phyloP scores from a whole-genome alignment of 2,797 vertebrate species.

The Amblyopsis hoosieri region DNA sequence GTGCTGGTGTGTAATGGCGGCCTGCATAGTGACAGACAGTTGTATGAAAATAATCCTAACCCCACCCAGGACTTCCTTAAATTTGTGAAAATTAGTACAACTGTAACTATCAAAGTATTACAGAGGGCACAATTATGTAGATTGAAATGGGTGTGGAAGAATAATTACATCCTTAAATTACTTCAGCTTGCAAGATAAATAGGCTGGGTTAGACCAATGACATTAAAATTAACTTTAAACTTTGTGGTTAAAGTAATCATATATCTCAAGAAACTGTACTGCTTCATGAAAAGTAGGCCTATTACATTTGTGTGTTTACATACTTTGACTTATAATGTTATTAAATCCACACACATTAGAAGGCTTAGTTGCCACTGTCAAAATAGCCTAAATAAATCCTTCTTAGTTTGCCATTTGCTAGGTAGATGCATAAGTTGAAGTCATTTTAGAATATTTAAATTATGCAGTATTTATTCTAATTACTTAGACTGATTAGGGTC shows the following conservation, averaged over 20 bases:
- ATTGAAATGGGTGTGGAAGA: constrained; percentile 45
- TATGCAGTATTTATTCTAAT: constrained; percentile 40
- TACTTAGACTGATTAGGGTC: constrained; percentile 34
- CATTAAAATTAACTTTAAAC: no score
- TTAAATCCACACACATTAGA: no score
- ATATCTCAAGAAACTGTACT: no score
- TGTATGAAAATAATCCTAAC: constrained; percentile 20
- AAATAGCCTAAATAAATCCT: constrained; percentile 22
- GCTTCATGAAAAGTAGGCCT: no score
- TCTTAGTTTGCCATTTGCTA: constrained; percentile 27
- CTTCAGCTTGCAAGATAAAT: constrained; percentile 37
- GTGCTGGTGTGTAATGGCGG: not conserved
- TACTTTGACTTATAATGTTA: no score
- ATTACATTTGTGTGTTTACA: no score
- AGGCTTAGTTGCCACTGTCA: constrained; percentile 19
- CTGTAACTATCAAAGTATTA: constrained; percentile 23
- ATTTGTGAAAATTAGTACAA: constrained; percentile 32
- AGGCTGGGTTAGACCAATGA: not conserved
- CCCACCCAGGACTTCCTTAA: constrained; percentile 30
- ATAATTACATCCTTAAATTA: constrained; percentile 45
- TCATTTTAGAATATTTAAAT: constrained; percentile 39
- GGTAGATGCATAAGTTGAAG: constrained; percentile 21
- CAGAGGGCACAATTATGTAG: constrained; percentile 25
- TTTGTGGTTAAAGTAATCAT: no score
- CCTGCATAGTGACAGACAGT: constrained; percentile 13